Evolutionary conservation across 2,797 vertebrate genomes (phyloP), one percentile per base, ranked within the genome.

Genomic region (Hyperoplus immaculatus): DNA sequence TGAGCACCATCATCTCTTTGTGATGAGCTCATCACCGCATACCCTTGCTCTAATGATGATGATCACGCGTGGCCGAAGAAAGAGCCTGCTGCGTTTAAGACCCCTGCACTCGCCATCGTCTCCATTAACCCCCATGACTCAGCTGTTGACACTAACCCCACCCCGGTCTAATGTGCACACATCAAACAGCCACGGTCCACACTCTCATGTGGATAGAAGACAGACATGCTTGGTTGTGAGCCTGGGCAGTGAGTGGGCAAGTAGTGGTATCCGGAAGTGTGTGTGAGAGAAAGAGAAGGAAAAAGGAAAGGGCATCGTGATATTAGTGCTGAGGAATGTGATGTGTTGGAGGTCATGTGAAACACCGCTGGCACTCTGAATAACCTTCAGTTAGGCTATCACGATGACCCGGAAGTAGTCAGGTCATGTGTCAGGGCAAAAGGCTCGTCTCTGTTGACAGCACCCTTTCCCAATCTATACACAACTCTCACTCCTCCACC

Each of bases 331-430:
- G 49, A 85, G 89, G 91, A 92, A 90, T 91, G 91, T 41, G 78
- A 77, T 82, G 80, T 89, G 89, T 87, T 90, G 82, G 83, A 87
- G 93, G 92, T 94, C 93, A 90, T 94, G 93, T 94, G 94, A 94
- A 94, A 90, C 82, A 89, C 65, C 13, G 77, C 88, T 90, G 91
- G 90, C 92, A 90, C 89, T 89, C 90, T 72, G 81, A 89, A 57
- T 89, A 90, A 93, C 94, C 89, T 91, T 90, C 84, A 86, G 75
- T 78, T 86, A 85, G 85, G 89, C 87, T 87, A 87, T 88, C 86
- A 70, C 72, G 81, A 89, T 38, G 88, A 93, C 93, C 92, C 88
- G 92, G 92, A 94, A 93, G 88, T 87, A 75, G 83, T 90, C 72
- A 63, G 90, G 92, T 94, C 91, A 94, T 69, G 70, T 80, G 89